Conservation (phyloP, 2,888 invertebrate genomes). For the Altica lythri region DNA sequence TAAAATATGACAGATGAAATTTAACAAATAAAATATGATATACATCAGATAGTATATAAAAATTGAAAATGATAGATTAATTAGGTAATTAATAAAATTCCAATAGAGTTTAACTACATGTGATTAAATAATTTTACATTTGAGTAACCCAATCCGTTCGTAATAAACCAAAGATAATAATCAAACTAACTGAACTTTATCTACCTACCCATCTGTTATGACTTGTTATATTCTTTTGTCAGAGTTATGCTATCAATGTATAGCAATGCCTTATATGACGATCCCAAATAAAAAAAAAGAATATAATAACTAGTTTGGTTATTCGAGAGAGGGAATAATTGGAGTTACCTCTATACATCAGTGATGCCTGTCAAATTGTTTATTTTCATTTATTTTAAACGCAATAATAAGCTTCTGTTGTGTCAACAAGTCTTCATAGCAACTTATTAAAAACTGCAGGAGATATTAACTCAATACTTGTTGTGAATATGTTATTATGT, state of each 20-base stretch:
- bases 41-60: too few species aligned
- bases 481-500: too few species aligned
- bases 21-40: too few species aligned
- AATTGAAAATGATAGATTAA: too few species aligned
- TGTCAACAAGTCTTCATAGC: constrained; percentile 4
- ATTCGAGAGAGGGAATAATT: background rate
- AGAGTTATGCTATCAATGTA: constrained; percentile 8
- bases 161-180: background rate
- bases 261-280: constrained; percentile 6
- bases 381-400: constrained; percentile 4
- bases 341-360: background rate
- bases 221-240: constrained; percentile 18
- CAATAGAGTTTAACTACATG: too few species aligned
- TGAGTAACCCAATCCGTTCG: too few species aligned
- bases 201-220: constrained; percentile 4
- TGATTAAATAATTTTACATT: too few species aligned
- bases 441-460: constrained; percentile 1
- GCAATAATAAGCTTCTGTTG: background rate
- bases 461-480: too few species aligned
- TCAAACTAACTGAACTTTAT: constrained; percentile 2
- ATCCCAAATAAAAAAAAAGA: background rate
- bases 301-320: constrained; percentile 5
- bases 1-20: too few species aligned
- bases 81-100: too few species aligned
- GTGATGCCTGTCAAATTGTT: constrained; percentile 1